These are phyloP conservation scores for Ondatra zibethicus DNA, from an alignment of 2,113 vertebrate species.

Conservation along the genomic window DNA sequence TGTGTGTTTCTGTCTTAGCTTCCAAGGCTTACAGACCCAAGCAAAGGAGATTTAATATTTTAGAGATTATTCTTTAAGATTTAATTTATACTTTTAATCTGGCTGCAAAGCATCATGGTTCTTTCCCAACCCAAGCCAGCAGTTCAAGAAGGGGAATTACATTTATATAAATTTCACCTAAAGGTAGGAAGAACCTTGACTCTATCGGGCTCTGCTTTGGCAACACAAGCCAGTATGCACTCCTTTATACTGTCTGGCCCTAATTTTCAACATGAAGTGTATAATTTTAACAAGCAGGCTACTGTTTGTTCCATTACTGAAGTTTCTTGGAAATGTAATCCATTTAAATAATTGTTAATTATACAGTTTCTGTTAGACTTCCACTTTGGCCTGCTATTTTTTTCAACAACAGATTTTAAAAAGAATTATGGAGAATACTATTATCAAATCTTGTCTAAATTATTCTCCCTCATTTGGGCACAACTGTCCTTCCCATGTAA, in stretches of 20 bases:
- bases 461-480: conserved; percentile 26
- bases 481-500: conserved; percentile 44
- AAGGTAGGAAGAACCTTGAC: conserved; percentile 26
- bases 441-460: conserved; percentile 61
- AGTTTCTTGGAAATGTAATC: conserved; percentile 46
- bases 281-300: conserved; percentile 23
- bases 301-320: conserved; percentile 44
- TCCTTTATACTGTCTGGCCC: neutral
- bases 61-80: neutral
- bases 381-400: conserved; percentile 25
- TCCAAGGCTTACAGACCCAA: neutral
- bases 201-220: neutral
- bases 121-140: conserved; percentile 15
- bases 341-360: conserved; percentile 50
- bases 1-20: neutral
- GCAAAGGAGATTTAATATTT: neutral
- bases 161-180: conserved; percentile 31
- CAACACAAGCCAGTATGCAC: neutral
- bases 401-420: conserved; percentile 1
- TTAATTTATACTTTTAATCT: conserved; percentile 51
- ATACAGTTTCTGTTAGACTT: conserved; percentile 47
- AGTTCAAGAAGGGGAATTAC: conserved; percentile 46
- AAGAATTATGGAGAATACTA: conserved; percentile 36
- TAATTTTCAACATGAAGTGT: conserved; percentile 35
- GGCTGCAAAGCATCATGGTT: conserved; percentile 26